Base-by-base conservation (phyloP, 1,140 invertebrate species). In the Himalopsyche phryganea region DNA sequence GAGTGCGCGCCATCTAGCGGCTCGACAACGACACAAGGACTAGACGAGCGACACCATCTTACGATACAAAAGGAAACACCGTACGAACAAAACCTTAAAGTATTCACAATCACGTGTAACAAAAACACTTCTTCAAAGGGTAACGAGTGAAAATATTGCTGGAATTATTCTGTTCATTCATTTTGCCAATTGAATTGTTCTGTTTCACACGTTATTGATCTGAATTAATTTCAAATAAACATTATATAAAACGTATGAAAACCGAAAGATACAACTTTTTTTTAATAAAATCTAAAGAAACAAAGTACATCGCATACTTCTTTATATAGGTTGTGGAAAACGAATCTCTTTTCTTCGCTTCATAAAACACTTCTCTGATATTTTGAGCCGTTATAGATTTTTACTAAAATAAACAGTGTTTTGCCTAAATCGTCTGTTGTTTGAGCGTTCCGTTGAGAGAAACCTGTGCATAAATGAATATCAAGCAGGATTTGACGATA, bases 31-130 rank as follows among this genome's bases (percentile, higher is more conserved):
- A 58, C 53, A 63, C 52, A 63, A 45, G 49, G 48, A 63, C 61
- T 63, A 63, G 46, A 56, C 57, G 61, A 58, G 61, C 61, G 55
- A 58, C 61, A 63, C 57, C 61, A 50, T 63, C 50, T 59, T 58
- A 63, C 56, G 14, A 59, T 59, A 63, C 61, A 65, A 62, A 68
- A 68, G 69, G 69, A 68, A 66, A 71, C 66, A 70, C 68, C 67
- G 65, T 67, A 66, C 55, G 60, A 66, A 67, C 67, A 70, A 67
- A 68, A 69, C 68, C 55, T 59, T 59, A 59, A 60, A 56, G 56
- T 59, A 63, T 63, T 63, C 61, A 63, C 61, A 63, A 63, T 56
- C 56, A 63, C 61, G 61, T 51, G 20, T 59, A 63, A 54, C 61
- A 63, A 57, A 63, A 59, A 63, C 57, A 57, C 61, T 60, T 56